Conservation (phyloP, 2,797 vertebrate genomes). For the Novumbra hubbsi region DNA sequence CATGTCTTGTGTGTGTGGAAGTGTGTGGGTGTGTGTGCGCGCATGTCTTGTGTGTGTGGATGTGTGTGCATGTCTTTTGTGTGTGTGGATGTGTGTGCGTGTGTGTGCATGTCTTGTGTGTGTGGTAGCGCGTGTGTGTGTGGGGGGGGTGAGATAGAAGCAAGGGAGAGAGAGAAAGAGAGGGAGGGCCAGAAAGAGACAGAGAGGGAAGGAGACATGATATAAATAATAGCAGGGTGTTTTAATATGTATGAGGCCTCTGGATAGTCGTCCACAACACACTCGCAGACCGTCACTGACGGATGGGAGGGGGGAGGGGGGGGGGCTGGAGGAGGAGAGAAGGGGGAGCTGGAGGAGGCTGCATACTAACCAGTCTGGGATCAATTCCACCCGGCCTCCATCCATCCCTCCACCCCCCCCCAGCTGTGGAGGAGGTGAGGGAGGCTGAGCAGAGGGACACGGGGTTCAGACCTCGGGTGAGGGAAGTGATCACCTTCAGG, state of each 20-base stretch:
- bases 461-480: conserved; percentile 41
- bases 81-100: no score
- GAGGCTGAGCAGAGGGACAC: not conserved
- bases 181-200: conserved; percentile 46
- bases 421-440: conserved; percentile 21
- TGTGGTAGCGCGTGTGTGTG: not conserved
- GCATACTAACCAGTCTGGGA: conserved; percentile 81
- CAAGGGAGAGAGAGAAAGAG: conserved; percentile 23
- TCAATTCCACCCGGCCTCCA: conserved; percentile 76
- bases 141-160: conserved; percentile 3
- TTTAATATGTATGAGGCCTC: conserved; percentile 85
- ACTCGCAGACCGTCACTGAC: conserved; percentile 72
- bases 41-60: not conserved
- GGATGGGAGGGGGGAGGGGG: conserved; percentile 71
- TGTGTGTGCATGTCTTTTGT: no score
- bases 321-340: conserved; percentile 26
- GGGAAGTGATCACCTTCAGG: conserved; percentile 55
- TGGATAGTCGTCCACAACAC: conserved; percentile 82
- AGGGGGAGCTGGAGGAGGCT: conserved; percentile 33
- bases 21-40: no score
- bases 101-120: not conserved
- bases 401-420: not conserved
- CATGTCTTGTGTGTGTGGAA: no score
- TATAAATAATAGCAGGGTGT: conserved; percentile 76
- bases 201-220: conserved; percentile 72